phyloP scores from a whole-genome alignment of 2,888 invertebrate species.

The Morpho helenor region DNA sequence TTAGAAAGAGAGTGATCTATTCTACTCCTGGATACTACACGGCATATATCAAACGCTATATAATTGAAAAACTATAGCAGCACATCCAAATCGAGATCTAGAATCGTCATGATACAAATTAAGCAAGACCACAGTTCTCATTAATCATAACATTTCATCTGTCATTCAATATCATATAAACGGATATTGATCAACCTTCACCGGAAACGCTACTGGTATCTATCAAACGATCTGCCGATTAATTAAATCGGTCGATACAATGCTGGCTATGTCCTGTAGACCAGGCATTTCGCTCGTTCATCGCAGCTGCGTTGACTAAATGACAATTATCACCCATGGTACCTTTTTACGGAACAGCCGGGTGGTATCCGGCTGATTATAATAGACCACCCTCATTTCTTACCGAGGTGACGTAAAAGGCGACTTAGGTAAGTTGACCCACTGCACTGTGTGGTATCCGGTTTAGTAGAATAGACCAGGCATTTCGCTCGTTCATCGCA shows the following conservation, averaged over 20 bases:
- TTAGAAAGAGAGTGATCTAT: too few relatives aligned
- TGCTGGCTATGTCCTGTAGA: conserved; percentile 65
- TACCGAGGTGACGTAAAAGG: too few relatives aligned
- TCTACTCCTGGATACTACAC: too few relatives aligned
- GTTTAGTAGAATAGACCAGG: conserved; percentile 32
- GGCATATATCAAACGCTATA: too few relatives aligned
- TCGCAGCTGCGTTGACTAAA: conserved; percentile 54
- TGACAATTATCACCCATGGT: conserved; percentile 17
- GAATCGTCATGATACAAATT: conserved; percentile 3
- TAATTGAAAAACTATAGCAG: too few relatives aligned
- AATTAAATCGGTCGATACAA: conserved; percentile 74
- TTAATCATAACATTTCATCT: conserved; percentile 62
- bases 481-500: conserved; percentile 71
- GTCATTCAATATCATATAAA: conserved; percentile 46
- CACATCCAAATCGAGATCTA: not conserved
- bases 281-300: conserved; percentile 68
- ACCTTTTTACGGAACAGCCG: too few relatives aligned
- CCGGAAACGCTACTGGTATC: conserved; percentile 77
- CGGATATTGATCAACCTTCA: conserved; percentile 72
- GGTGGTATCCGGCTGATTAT: too few relatives aligned
- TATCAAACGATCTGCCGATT: conserved; percentile 69
- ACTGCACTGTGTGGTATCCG: too few relatives aligned
- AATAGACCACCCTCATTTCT: too few relatives aligned
- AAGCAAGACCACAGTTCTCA: conserved; percentile 35
- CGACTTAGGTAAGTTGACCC: too few relatives aligned